Conservation (phyloP, 1,140 invertebrate species). For the Drosophila sechellia region DNA sequence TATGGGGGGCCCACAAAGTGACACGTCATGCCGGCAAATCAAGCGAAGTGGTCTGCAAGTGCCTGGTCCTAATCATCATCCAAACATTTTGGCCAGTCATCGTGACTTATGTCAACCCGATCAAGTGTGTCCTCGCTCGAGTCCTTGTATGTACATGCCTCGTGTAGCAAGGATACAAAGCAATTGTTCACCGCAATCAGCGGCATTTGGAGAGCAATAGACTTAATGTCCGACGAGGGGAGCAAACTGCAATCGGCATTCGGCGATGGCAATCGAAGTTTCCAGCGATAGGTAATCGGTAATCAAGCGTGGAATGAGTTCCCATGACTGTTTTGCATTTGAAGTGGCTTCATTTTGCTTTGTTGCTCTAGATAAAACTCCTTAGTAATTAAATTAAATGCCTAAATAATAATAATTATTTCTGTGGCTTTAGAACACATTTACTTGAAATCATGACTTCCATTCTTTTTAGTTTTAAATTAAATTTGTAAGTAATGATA, state of each 20-base stretch:
- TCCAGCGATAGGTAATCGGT: neutral
- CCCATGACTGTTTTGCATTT: neutral
- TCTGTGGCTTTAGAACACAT: neutral
- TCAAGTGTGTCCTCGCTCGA: slow-evolving; percentile 45
- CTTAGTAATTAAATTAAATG: neutral
- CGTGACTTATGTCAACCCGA: slow-evolving; percentile 45
- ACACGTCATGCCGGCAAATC: slow-evolving; percentile 40
- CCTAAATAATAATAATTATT: neutral
- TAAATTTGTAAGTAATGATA: neutral
- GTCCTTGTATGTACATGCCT: neutral
- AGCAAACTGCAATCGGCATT: neutral
- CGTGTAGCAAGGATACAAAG: slow-evolving; percentile 10
- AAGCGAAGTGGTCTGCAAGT: slow-evolving; percentile 32
- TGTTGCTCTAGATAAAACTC: neutral
- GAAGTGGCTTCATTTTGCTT: slow-evolving; percentile 1
- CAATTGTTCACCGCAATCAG: slow-evolving; percentile 11
- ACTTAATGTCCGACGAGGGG: neutral
- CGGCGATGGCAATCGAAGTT: slow-evolving; percentile 5
- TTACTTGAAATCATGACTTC: too few species aligned
- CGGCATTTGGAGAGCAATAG: slow-evolving; percentile 1
- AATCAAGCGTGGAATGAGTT: slow-evolving; percentile 1
- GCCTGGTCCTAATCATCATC: slow-evolving; percentile 41
- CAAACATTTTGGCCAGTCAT: slow-evolving; percentile 52
- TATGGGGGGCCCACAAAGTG: slow-evolving; percentile 6
- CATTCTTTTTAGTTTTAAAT: too few species aligned